These are phyloP conservation scores for Drosophila atroscutellata DNA, from an alignment of 2,888 invertebrate genomes.

Conservation along the genomic window DNA sequence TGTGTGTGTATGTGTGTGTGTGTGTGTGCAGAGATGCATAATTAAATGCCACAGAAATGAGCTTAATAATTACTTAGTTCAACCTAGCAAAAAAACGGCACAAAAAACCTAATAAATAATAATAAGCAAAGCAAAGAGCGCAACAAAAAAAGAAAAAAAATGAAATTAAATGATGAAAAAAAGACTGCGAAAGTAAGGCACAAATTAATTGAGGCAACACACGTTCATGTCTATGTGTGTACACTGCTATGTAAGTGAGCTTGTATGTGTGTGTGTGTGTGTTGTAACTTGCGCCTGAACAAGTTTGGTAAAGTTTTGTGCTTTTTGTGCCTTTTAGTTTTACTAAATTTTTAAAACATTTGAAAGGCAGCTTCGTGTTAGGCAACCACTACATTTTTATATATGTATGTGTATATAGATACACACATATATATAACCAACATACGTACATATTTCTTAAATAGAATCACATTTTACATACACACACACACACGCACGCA, in stretches of 20 bases:
- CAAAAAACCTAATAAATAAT: slow-evolving; percentile 46
- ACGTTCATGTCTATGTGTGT: slow-evolving; percentile 26
- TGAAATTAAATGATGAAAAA: slow-evolving; percentile 5
- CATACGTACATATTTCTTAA: slow-evolving; percentile 12
- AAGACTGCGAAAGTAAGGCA: slow-evolving; percentile 26
- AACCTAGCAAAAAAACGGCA: slow-evolving; percentile 21
- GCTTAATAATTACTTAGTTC: slow-evolving; percentile 66
- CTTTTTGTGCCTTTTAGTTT: slow-evolving; percentile 50
- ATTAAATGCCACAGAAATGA: slow-evolving; percentile 60
- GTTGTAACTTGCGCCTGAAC: slow-evolving; percentile 26
- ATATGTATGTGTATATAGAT: neutral
- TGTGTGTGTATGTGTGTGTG: neutral
- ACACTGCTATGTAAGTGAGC: neutral
- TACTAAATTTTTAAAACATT: slow-evolving; percentile 61
- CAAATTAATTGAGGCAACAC: slow-evolving; percentile 57
- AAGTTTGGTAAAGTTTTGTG: slow-evolving; percentile 50
- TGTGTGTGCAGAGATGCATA: slow-evolving; percentile 48
- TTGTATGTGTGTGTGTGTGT: neutral
- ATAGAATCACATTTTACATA: slow-evolving; percentile 16
- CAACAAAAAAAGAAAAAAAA: slow-evolving; percentile 8
- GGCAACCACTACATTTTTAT: slow-evolving; percentile 15
- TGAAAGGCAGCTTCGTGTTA: slow-evolving; percentile 37
- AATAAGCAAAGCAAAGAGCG: slow-evolving; percentile 43
- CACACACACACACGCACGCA: slow-evolving; percentile 7
- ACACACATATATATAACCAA: neutral